Percentiles rank a stretch among this genome's conserved stretches.
phyloP scores from a whole-genome alignment of 64 coral and sea anemone genomes.

The Montipora efflorescens region DNA sequence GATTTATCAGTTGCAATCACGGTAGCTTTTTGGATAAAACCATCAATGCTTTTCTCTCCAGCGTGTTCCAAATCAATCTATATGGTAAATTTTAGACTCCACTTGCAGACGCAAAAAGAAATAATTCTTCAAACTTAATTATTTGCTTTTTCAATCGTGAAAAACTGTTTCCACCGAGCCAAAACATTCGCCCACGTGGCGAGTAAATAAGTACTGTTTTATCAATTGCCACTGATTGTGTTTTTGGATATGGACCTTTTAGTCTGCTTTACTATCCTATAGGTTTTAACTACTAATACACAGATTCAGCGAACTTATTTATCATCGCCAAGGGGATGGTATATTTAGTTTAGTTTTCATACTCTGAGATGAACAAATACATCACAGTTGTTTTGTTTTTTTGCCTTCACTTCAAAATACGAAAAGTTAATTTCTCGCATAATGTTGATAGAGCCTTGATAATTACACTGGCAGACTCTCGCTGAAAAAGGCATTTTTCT shows the following conservation, averaged over 20 bases:
- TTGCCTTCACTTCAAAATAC: neutral
- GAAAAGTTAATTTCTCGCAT: too few species aligned
- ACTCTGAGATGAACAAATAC: neutral
- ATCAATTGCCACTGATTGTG: neutral
- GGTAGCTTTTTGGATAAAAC: too few species aligned
- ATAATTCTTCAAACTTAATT: neutral
- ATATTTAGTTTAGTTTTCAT: neutral
- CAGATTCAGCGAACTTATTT: neutral
- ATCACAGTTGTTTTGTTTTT: too few species aligned
- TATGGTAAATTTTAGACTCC: neutral
- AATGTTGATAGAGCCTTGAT: too few species aligned
- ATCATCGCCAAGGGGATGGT: neutral
- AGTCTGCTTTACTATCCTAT: neutral
- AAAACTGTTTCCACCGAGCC: neutral
- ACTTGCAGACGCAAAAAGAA: neutral
- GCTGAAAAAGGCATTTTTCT: too few species aligned
- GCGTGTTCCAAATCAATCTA: neutral
- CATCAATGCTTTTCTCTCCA: neutral
- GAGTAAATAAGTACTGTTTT: neutral
- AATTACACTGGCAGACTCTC: too few species aligned
- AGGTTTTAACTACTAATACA: neutral
- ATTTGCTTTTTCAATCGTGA: neutral
- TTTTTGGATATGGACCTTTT: neutral
- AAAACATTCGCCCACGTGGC: slow-evolving; percentile 16
- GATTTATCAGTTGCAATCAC: too few species aligned